phyloP scores from a whole-genome alignment of 2,113 vertebrate genomes.

The Epinephelus moara region DNA sequence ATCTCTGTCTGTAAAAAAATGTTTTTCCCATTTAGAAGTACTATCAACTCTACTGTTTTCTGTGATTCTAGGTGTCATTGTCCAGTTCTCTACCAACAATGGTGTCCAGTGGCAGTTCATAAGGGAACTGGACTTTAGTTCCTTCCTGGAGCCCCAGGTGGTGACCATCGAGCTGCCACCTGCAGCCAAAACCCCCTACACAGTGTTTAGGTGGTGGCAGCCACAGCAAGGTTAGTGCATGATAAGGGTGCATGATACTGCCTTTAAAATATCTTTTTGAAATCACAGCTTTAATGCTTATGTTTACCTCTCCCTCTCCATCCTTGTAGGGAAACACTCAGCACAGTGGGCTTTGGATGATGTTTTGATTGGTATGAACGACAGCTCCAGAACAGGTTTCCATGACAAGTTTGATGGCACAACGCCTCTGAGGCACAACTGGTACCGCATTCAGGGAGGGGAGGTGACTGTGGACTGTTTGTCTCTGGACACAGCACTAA shows the following conservation, averaged over 20 bases:
- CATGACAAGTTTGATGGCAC: constrained; percentile 96
- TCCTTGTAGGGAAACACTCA: constrained; percentile 90
- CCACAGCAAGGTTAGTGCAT: constrained; percentile 90
- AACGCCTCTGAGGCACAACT: constrained; percentile 92
- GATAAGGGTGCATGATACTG: too few relatives aligned
- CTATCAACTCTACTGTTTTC: background rate
- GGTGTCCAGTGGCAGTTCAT: constrained; percentile 95
- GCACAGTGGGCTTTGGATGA: constrained; percentile 98
- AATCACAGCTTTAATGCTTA: background rate
- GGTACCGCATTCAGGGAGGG: constrained; percentile 97
- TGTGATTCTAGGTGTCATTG: constrained; percentile 88
- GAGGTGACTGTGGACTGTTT: constrained; percentile 95
- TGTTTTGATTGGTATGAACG: constrained; percentile 97
- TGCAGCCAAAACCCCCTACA: constrained; percentile 92
- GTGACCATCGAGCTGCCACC: constrained; percentile 94
- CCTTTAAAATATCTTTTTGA: background rate
- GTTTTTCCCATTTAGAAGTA: background rate
- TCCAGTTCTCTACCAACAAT: constrained; percentile 96
- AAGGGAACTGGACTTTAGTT: constrained; percentile 94
- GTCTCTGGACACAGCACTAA: constrained; percentile 93
- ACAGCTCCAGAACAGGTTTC: constrained; percentile 96
- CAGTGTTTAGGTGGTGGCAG: constrained; percentile 98
- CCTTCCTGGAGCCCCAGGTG: constrained; percentile 94
- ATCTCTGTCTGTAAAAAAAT: background rate
- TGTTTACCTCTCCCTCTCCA: background rate